phyloP scores from a whole-genome alignment of 2,888 invertebrate genomes.

The Drosophila aldrichi region DNA sequence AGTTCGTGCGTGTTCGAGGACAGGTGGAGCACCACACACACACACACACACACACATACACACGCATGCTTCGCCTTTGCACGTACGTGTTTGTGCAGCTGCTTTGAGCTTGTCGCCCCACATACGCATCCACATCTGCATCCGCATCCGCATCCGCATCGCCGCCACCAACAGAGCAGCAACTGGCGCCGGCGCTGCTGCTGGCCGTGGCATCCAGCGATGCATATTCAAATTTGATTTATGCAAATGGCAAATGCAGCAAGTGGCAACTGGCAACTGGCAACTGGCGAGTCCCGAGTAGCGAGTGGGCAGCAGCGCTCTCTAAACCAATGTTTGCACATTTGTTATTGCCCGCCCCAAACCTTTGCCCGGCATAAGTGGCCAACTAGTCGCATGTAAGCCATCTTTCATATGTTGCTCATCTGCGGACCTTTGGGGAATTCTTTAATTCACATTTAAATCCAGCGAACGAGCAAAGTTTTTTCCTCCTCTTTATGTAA shows the following conservation, averaged over 20 bases:
- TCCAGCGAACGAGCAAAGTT: slow-evolving; percentile 27
- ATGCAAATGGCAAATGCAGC: slow-evolving; percentile 70
- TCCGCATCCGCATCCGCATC: background rate
- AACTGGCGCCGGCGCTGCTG: slow-evolving; percentile 23
- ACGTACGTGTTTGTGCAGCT: slow-evolving; percentile 52
- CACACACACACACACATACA: slow-evolving; percentile 14
- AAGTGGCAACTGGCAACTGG: slow-evolving; percentile 18
- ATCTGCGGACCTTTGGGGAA: slow-evolving; percentile 16
- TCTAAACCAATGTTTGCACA: slow-evolving; percentile 50
- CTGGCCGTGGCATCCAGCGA: slow-evolving; percentile 51
- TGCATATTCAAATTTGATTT: slow-evolving; percentile 80
- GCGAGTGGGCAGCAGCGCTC: slow-evolving; percentile 13
- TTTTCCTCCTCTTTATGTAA: slow-evolving; percentile 9
- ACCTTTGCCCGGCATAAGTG: slow-evolving; percentile 17
- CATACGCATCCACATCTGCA: slow-evolving; percentile 25
- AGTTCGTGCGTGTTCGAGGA: slow-evolving; percentile 56
- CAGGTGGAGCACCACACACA: slow-evolving; percentile 22
- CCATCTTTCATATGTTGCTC: slow-evolving; percentile 48
- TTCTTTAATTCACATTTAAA: slow-evolving; percentile 71
- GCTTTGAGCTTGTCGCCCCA: slow-evolving; percentile 43
- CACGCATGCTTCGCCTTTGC: slow-evolving; percentile 5
- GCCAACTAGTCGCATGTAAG: slow-evolving; percentile 50
- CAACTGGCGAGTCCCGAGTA: slow-evolving; percentile 1
- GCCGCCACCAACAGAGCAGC: slow-evolving; percentile 11
- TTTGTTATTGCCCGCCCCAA: slow-evolving; percentile 14